Conservation (phyloP, 2,797 vertebrate genomes). For the Helarctos malayanus region DNA sequence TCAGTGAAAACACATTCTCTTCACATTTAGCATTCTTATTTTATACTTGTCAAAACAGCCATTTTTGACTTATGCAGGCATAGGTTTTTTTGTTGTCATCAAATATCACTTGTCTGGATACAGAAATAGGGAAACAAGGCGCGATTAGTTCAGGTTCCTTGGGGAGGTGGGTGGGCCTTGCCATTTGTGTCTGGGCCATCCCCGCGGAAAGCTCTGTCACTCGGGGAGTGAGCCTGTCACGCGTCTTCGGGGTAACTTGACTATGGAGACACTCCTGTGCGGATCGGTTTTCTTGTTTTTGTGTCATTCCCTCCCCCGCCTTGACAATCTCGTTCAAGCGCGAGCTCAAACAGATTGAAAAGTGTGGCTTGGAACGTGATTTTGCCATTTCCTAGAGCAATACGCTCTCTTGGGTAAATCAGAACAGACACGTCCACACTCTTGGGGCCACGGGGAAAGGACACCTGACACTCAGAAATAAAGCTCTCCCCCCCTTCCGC, state of each 20-base stretch:
- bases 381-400: not conserved
- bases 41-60: not conserved
- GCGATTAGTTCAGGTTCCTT: too few species aligned
- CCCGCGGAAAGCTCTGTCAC: not conserved
- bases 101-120: not conserved
- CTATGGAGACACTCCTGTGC: rapidly evolving
- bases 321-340: not conserved
- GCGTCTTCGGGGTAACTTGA: not conserved
- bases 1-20: not conserved
- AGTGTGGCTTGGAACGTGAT: not conserved
- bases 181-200: too few species aligned
- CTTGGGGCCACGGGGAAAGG: not conserved
- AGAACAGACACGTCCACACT: not conserved
- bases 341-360: not conserved
- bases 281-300: not conserved
- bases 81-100: not conserved
- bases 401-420: not conserved
- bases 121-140: not conserved
- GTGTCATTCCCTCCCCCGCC: not conserved
- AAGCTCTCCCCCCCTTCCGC: not conserved
- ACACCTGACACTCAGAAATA: not conserved
- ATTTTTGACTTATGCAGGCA: not conserved
- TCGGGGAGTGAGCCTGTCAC: too few species aligned
- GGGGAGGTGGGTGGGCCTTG: too few species aligned
- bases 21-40: not conserved